A percentile compares a stretch with the other conserved stretches of the same genome.
These are phyloP conservation scores for Choristoneura rosaceana DNA, from an alignment of 2,888 invertebrate species.

Conservation along the genomic window DNA sequence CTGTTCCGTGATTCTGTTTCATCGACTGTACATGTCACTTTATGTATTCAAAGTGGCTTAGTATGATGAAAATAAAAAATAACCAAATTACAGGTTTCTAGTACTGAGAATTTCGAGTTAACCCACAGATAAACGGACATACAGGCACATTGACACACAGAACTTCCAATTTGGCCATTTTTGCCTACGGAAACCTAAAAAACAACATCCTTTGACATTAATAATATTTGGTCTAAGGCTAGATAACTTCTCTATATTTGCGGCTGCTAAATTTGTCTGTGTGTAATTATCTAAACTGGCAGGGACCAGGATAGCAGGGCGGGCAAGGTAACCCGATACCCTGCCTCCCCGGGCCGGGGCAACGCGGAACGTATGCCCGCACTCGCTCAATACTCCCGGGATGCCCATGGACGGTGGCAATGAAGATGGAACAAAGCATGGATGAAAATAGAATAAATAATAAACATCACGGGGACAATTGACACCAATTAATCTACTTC, in stretches of 20 bases:
- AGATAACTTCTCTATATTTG: neutral
- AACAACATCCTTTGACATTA: neutral
- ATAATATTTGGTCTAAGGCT: neutral
- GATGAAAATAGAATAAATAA: neutral
- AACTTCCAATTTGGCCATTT: no score
- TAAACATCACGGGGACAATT: no score
- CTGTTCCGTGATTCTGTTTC: no score
- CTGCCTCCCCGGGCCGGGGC: slow-evolving; percentile 46
- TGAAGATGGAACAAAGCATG: slow-evolving; percentile 29
- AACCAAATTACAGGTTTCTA: no score
- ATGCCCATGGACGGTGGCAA: slow-evolving; percentile 55
- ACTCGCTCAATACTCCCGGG: slow-evolving; percentile 61
- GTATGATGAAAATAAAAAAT: no score
- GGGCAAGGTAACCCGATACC: slow-evolving; percentile 63
- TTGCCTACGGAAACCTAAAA: no score
- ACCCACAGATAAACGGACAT: no score
- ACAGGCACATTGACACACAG: no score
- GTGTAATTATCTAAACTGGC: slow-evolving; percentile 57
- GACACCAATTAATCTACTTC: no score
- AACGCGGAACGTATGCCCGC: slow-evolving; percentile 67
- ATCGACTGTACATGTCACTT: no score
- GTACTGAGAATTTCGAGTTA: no score
- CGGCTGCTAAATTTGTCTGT: slow-evolving; percentile 11
- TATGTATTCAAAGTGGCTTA: no score
- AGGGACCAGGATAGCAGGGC: slow-evolving; percentile 62